Evolutionary conservation across 2,888 invertebrate genomes (phyloP), one percentile per base, ranked within the genome.

Genomic region (Rosalia funebris): DNA sequence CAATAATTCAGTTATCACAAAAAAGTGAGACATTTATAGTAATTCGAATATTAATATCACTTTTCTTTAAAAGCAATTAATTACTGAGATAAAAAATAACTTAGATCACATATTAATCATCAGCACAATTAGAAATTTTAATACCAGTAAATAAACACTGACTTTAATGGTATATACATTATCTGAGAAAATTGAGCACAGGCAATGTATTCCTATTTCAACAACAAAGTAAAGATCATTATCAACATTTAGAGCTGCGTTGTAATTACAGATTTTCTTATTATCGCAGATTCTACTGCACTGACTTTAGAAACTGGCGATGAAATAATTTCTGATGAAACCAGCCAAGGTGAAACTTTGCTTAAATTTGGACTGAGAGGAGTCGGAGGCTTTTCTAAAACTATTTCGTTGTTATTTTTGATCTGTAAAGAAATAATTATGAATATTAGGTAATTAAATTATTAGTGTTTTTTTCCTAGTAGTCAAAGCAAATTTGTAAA

Each of bases 251-350:
- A 90, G 73, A 93, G 85, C 81, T 93, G 93, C 63, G 93, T 93
- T 66, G 93, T 93, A 72, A 93, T 93, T 74, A 93, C 93, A 62
- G 93, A 92, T 83, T 93, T 93, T 71, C 93, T 87, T 75, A 92
- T 89, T 69, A 93, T 90, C 11, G 80, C 64, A 75, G 87, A 86
- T 77, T 90, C 85, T 70, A 88, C 84, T 17, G 86, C 84, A 44
- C 86, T 84, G 2, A 87, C 84, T 62, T 85, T 84, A 42, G 90
- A 89, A 15, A 83, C 80, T 15, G 86, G 84, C 25, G 84, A 82
- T 31, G 88, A 86, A 60, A 87, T 85, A 14, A 89, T 88, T 74
- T 91, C 91, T 10, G 90, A 88, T 31, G 90, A 88, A 34, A 93
- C 93, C 64, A 93, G 82, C 93, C 93, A 93, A 0, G 93, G 93